Evolutionary conservation across 2,888 invertebrate species (phyloP).

Genomic region (Epinotia brunnichana): DNA sequence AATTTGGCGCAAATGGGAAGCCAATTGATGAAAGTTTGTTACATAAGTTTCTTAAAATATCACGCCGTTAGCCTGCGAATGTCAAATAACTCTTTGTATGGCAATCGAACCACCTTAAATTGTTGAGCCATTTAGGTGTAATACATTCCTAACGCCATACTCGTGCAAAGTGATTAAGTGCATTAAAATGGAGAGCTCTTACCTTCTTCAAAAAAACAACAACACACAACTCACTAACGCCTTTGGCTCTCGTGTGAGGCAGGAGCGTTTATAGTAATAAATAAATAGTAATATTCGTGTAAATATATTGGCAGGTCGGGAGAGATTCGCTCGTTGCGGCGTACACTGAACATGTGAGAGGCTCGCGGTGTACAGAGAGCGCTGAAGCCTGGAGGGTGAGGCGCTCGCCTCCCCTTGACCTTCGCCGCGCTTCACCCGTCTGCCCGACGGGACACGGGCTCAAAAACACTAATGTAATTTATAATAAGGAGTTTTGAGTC

Average conservation of each 20-base stretch:
- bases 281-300: neutral
- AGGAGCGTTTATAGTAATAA: neutral
- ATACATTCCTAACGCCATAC: neutral
- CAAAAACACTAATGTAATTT: neutral
- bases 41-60: no score
- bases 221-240: neutral
- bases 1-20: no score
- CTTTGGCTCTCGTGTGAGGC: neutral
- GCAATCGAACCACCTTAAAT: no score
- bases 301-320: neutral
- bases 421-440: slow-evolving; percentile 32
- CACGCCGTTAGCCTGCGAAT: no score
- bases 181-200: neutral
- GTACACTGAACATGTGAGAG: slow-evolving; percentile 22
- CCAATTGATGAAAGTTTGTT: no score
- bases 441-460: neutral
- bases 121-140: no score
- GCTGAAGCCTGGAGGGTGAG: slow-evolving; percentile 20
- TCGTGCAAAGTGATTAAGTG: neutral
- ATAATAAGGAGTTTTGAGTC: no score
- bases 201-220: slow-evolving; percentile 1
- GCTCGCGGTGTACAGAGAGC: slow-evolving; percentile 11
- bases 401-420: slow-evolving; percentile 31
- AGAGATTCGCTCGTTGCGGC: slow-evolving; percentile 13
- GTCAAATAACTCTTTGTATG: no score